These are phyloP conservation scores for Tupiocoris notatus DNA, from an alignment of 2,888 invertebrate genomes.

Conservation along the genomic window DNA sequence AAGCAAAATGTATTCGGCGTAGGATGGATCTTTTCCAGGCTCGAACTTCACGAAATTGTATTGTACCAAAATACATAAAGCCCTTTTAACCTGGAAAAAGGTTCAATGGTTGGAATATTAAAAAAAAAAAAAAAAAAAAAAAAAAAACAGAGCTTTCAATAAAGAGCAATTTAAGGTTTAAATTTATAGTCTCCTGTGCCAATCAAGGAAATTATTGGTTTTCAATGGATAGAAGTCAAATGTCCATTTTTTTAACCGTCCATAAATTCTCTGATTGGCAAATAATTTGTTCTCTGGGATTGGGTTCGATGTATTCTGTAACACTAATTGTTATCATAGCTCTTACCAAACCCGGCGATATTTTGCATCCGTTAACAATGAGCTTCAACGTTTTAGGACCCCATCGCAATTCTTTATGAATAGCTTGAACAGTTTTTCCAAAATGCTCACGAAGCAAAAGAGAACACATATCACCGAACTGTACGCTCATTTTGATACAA, in stretches of 20 bases:
- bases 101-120: too few relatives aligned
- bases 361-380: constrained; percentile 63
- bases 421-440: constrained; percentile 72
- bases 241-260: too few relatives aligned
- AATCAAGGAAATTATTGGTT: neutral
- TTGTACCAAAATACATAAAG: constrained; percentile 75
- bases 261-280: too few relatives aligned
- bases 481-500: constrained; percentile 70
- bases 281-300: too few relatives aligned
- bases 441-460: constrained; percentile 74
- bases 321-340: too few relatives aligned
- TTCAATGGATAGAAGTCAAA: neutral
- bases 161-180: too few relatives aligned
- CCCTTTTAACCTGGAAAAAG: constrained; percentile 67
- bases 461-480: constrained; percentile 69
- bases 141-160: too few relatives aligned
- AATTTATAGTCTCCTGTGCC: neutral
- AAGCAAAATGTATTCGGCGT: constrained; percentile 69
- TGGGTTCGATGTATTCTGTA: too few relatives aligned
- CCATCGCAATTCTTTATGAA: constrained; percentile 68
- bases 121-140: too few relatives aligned
- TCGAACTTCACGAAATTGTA: constrained; percentile 73
- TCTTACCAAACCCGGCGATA: constrained; percentile 60
- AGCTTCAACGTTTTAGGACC: constrained; percentile 67
- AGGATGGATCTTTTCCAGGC: constrained; percentile 62